These are phyloP conservation scores for Conger conger DNA, from an alignment of 2,113 vertebrate genomes.

Conservation along the genomic window DNA sequence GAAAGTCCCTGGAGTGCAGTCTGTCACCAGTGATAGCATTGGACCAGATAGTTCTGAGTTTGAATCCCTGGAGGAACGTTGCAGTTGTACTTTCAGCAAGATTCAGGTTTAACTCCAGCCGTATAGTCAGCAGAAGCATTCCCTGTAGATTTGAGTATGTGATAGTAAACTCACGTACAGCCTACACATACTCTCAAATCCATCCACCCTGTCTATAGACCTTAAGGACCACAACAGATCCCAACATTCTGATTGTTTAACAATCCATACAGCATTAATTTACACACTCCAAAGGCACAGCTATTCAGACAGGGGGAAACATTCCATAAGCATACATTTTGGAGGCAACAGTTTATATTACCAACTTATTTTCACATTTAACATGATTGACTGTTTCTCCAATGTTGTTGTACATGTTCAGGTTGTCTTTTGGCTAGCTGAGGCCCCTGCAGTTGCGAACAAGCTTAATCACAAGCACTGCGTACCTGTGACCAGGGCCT, in stretches of 20 bases:
- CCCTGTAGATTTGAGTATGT: not conserved
- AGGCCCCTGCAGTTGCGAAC: too few species aligned
- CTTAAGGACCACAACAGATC: not conserved
- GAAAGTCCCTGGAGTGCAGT: too few species aligned
- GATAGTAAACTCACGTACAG: not conserved
- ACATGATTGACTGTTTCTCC: not conserved
- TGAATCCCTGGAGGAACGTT: not conserved
- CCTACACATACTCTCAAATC: not conserved
- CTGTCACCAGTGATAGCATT: too few species aligned
- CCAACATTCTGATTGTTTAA: not conserved
- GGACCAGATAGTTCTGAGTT: not conserved
- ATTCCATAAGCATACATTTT: not conserved
- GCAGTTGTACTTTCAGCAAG: not conserved
- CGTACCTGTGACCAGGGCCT: constrained; percentile 68
- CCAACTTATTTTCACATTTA: not conserved
- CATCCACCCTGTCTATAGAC: too few species aligned
- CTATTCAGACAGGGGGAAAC: not conserved
- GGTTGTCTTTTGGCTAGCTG: not conserved
- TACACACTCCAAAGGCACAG: not conserved
- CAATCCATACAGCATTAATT: not conserved
- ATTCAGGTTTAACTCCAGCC: not conserved
- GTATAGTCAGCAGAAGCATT: not conserved
- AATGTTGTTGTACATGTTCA: not conserved
- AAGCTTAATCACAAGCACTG: too few species aligned
- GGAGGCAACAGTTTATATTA: not conserved